Evolutionary conservation across 2,113 vertebrate genomes (phyloP).

Genomic region (Reinhardtius hippoglossoides): DNA sequence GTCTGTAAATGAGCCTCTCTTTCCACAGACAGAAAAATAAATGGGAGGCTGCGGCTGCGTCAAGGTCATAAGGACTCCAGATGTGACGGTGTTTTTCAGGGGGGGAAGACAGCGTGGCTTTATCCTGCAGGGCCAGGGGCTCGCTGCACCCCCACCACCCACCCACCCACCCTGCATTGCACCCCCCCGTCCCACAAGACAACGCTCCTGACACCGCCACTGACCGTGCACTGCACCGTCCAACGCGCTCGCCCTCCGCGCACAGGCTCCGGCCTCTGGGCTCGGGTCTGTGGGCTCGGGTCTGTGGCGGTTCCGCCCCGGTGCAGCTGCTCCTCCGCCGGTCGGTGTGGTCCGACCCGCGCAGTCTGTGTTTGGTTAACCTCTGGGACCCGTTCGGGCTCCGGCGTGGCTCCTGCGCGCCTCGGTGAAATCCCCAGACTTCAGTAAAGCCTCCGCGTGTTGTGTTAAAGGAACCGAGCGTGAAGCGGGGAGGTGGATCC

Average conservation of each 20-base stretch:
- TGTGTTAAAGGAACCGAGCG: constrained; percentile 55
- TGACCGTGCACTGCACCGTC: background rate
- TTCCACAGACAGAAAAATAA: constrained; percentile 55
- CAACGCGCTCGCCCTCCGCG: constrained; percentile 38
- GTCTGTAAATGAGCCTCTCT: constrained; percentile 44
- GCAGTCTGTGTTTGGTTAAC: constrained; percentile 95
- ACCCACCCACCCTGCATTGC: too few relatives aligned
- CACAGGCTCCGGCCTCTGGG: constrained; percentile 82
- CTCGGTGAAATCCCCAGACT: constrained; percentile 66
- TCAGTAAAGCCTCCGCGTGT: constrained; percentile 62
- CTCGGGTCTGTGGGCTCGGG: constrained; percentile 80
- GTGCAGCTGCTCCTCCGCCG: constrained; percentile 85
- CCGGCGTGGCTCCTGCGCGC: constrained; percentile 80
- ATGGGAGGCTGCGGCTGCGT: constrained; percentile 43
- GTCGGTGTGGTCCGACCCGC: constrained; percentile 94
- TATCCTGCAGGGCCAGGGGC: constrained; percentile 53
- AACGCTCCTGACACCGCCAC: background rate
- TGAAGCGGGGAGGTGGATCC: constrained; percentile 31
- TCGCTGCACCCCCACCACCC: constrained; percentile 32
- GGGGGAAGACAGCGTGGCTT: constrained; percentile 47
- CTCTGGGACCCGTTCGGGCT: constrained; percentile 86
- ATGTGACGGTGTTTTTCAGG: constrained; percentile 70
- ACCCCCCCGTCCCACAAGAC: background rate
- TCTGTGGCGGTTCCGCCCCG: constrained; percentile 71
- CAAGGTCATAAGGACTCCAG: constrained; percentile 77